Evolutionary conservation across 37 sponge, comb jelly and placozoan species (phyloP).

Genomic region (Amphimedon queenslandica): DNA sequence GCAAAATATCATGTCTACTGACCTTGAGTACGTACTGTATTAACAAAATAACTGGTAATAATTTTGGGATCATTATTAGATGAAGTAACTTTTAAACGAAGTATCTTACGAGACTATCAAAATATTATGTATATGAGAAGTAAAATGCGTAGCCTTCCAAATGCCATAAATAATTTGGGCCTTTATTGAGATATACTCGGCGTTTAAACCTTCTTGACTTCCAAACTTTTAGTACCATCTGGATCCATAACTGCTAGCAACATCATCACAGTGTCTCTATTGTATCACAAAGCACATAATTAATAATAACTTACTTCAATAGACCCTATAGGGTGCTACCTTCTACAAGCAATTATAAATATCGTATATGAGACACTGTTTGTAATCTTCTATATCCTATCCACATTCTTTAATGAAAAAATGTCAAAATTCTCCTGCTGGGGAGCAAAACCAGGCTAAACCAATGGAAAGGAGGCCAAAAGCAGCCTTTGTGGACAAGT

Average conservation of each 20-base stretch:
- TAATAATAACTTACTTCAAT: neutral
- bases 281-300: neutral
- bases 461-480: too few relatives aligned
- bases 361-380: too few relatives aligned
- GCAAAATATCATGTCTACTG: neutral
- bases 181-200: constrained; percentile 13
- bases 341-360: too few relatives aligned
- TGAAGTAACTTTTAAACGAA: constrained; percentile 19
- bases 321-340: too few relatives aligned
- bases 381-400: too few relatives aligned
- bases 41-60: constrained; percentile 2
- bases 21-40: neutral
- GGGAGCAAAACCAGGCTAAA: too few relatives aligned
- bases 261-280: constrained; percentile 31
- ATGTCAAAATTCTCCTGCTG: too few relatives aligned
- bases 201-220: neutral
- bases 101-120: constrained; percentile 32
- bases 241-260: constrained; percentile 7
- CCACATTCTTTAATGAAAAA: too few relatives aligned
- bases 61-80: constrained; percentile 17
- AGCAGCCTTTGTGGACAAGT: too few relatives aligned
- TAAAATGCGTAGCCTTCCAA: constrained; percentile 18
- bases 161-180: constrained; percentile 51
- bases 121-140: neutral
- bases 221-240: constrained; percentile 1